Evolutionary conservation across 1,140 invertebrate species (phyloP).

Genomic region (Trichomalopsis sarcophagae): DNA sequence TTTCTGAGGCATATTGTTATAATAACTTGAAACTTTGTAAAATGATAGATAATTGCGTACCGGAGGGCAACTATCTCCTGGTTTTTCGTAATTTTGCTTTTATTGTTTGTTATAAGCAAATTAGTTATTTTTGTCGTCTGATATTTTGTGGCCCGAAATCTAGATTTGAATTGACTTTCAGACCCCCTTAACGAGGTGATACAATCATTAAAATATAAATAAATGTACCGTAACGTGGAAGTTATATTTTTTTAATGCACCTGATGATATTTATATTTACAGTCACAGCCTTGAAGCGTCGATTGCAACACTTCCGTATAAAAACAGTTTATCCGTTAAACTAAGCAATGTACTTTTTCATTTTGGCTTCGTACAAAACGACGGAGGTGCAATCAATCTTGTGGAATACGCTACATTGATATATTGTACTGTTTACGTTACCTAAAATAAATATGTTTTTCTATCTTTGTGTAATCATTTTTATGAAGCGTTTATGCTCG

Average conservation of each 20-base stretch:
- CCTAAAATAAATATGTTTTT: background rate
- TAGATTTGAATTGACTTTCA: no score
- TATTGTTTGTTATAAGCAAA: no score
- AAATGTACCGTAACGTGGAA: background rate
- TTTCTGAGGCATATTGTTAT: no score
- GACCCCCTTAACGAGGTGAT: no score
- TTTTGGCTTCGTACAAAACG: background rate
- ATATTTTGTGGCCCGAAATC: no score
- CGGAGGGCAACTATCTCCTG: no score
- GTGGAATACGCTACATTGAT: background rate
- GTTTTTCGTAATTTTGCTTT: no score
- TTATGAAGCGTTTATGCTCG: background rate
- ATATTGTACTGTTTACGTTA: background rate
- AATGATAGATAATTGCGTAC: no score
- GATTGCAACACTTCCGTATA: background rate
- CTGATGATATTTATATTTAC: slow-evolving; percentile 25
- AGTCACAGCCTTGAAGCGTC: slow-evolving; percentile 9
- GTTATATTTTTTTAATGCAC: background rate
- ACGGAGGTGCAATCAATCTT: slow-evolving; percentile 4
- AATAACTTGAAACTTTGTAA: no score
- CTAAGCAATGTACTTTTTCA: slow-evolving; percentile 8
- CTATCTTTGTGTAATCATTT: background rate
- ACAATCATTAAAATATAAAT: slow-evolving; percentile 3
- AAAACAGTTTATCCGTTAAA: background rate
- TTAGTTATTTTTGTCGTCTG: no score